Evolutionary conservation across 2,113 vertebrate genomes (phyloP).

Genomic region (Microtus oregoni): DNA sequence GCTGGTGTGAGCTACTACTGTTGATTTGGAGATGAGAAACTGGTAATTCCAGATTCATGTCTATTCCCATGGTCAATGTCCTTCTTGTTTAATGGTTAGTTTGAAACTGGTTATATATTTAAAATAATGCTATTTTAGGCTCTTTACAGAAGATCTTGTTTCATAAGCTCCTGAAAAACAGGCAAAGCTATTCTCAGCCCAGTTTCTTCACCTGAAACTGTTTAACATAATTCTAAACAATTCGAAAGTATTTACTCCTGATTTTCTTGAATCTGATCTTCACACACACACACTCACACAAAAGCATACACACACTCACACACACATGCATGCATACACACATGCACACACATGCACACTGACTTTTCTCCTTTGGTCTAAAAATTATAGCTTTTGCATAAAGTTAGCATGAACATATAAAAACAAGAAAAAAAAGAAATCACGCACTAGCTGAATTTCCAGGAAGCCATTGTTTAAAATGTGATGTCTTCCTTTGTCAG

Average conservation of each 20-base stretch:
- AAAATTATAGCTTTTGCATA: neutral
- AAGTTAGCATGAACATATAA: neutral
- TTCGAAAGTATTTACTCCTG: neutral
- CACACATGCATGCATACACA: neutral
- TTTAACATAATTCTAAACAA: slow-evolving; percentile 16
- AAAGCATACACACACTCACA: too few relatives aligned
- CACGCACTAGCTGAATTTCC: neutral
- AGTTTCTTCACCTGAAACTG: neutral
- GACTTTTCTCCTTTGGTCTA: neutral
- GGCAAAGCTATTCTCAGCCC: neutral
- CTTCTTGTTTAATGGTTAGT: neutral
- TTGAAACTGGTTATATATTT: neutral
- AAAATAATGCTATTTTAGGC: neutral
- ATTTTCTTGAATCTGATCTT: slow-evolving; percentile 12
- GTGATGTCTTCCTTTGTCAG: neutral
- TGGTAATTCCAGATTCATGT: neutral
- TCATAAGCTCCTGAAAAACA: neutral
- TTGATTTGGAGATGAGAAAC: neutral
- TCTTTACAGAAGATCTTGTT: slow-evolving; percentile 21
- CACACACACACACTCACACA: neutral
- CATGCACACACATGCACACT: neutral
- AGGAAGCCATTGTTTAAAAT: neutral
- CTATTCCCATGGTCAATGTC: neutral
- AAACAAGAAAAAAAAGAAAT: neutral
- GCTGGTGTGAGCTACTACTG: accelerated